Conservation (phyloP, 2,888 invertebrate genomes). For the Campoletis raptor region DNA sequence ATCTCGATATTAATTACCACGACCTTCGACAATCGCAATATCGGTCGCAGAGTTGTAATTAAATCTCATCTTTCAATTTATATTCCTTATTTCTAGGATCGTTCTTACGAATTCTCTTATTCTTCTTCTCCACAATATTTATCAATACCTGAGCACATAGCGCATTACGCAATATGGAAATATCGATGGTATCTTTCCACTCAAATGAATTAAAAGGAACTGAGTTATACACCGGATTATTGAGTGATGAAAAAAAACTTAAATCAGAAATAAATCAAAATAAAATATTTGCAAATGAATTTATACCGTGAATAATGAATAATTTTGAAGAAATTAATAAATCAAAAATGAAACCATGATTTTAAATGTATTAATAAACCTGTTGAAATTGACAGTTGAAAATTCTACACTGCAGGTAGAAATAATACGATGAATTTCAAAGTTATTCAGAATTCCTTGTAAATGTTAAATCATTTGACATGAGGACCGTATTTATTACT, state of each 20-base stretch:
- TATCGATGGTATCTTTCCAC: slow-evolving; percentile 22
- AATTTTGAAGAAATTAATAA: neutral
- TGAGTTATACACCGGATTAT: neutral
- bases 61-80: slow-evolving; percentile 55
- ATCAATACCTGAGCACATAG: slow-evolving; percentile 13
- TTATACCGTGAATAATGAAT: neutral
- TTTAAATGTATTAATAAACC: neutral
- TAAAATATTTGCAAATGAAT: neutral
- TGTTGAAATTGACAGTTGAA: neutral
- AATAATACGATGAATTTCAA: neutral
- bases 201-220: neutral
- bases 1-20: slow-evolving; percentile 43
- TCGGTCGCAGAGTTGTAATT: slow-evolving; percentile 56
- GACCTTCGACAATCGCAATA: slow-evolving; percentile 53
- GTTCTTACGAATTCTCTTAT: slow-evolving; percentile 3
- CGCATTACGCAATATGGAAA: slow-evolving; percentile 6
- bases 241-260: neutral
- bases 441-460: neutral
- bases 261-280: neutral
- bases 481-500: neutral
- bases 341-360: neutral
- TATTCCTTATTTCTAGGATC: neutral
- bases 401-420: neutral
- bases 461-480: too few relatives aligned
- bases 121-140: slow-evolving; percentile 12